Conservation (phyloP, 1,140 invertebrate genomes). For the Glomeris maerens region DNA sequence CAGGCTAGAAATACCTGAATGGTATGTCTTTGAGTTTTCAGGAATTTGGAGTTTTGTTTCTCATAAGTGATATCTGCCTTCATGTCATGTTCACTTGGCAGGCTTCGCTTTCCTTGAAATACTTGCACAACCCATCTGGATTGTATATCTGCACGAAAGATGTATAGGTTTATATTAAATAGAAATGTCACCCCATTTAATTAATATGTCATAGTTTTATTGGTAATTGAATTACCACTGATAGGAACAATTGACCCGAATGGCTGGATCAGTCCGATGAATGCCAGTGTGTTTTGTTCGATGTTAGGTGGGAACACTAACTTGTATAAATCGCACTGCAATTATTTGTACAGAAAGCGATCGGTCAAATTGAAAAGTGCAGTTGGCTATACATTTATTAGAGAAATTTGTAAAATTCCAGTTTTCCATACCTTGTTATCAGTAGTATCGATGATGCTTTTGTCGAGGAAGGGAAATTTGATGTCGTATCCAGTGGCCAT, state of each 20-base stretch:
- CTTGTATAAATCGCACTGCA: conserved; percentile 35
- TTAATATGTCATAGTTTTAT: no score
- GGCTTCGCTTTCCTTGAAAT: conserved; percentile 11
- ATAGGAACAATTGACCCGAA: conserved; percentile 37
- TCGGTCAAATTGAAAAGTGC: no score
- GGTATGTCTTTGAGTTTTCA: conserved; percentile 12
- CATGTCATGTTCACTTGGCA: conserved; percentile 1
- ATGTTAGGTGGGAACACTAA: conserved; percentile 33
- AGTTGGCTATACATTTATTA: no score
- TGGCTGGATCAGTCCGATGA: conserved; percentile 39
- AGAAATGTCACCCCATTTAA: no score
- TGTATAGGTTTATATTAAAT: no score
- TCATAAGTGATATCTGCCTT: background rate
- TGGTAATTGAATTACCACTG: no score
- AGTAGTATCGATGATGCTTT: conserved; percentile 14
- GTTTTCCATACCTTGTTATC: conserved; percentile 33
- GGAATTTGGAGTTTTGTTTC: no score
- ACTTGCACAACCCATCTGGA: conserved; percentile 28
- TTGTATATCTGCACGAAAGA: conserved; percentile 39
- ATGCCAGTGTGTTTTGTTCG: conserved; percentile 28
- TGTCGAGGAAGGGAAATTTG: conserved; percentile 1
- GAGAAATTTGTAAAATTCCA: no score
- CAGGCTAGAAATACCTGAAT: no score
- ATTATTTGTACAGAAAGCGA: no score
- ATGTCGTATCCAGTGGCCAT: conserved; percentile 4